Evolutionary conservation across 1,140 invertebrate species (phyloP).

Genomic region (Phthorimaea operculella): DNA sequence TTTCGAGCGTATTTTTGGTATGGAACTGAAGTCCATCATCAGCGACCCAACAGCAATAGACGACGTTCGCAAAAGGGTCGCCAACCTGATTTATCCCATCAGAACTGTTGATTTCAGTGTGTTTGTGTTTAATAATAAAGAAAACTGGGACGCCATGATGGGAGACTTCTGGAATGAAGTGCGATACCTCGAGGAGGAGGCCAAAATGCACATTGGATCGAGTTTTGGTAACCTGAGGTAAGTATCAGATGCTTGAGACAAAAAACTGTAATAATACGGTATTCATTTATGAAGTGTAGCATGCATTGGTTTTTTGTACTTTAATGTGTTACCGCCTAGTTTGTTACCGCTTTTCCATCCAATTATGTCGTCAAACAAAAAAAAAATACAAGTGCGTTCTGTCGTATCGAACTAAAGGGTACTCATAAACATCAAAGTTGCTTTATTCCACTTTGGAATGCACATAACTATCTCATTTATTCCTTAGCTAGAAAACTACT

Average conservation of each 20-base stretch:
- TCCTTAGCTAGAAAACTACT: too few species aligned
- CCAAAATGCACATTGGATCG: conserved; percentile 85
- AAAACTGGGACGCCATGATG: conserved; percentile 86
- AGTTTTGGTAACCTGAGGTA: conserved; percentile 81
- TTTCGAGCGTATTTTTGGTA: conserved; percentile 90
- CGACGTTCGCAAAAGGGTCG: conserved; percentile 78
- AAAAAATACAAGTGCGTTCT: too few species aligned
- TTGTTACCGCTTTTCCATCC: too few species aligned
- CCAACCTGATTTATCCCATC: conserved; percentile 78
- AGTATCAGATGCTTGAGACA: conserved; percentile 9
- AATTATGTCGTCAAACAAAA: too few species aligned
- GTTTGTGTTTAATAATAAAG: conserved; percentile 78
- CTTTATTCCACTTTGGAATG: too few species aligned
- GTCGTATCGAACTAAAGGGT: too few species aligned
- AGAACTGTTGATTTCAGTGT: conserved; percentile 83
- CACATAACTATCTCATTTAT: too few species aligned
- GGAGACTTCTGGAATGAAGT: conserved; percentile 81
- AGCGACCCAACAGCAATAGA: conserved; percentile 87
- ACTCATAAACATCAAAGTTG: too few species aligned
- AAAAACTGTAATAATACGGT: too few species aligned
- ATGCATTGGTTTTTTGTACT: too few species aligned
- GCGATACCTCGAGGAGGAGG: conserved; percentile 79
- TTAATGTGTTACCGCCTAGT: too few species aligned
- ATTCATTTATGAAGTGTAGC: too few species aligned
- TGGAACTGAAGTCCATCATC: conserved; percentile 86